Percentiles rank a stretch among this genome's conserved stretches.
Evolutionary conservation across 2,888 invertebrate genomes (phyloP).

Genomic region (Andrena flavipes): DNA sequence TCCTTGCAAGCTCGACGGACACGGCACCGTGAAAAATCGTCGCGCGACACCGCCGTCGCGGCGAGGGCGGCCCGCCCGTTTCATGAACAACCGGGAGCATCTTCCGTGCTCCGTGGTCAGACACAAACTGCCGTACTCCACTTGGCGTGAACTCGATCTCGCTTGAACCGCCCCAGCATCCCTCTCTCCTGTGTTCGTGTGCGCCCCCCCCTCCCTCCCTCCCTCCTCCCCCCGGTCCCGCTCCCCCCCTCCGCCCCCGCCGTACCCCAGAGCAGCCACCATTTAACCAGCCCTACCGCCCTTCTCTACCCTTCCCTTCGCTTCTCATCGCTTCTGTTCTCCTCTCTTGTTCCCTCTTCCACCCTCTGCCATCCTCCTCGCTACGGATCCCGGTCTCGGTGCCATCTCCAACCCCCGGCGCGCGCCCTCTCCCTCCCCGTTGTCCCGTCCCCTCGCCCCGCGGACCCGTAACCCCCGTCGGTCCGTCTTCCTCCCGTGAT

Average conservation of each 20-base stretch:
- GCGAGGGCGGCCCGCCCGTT: slow-evolving; percentile 75
- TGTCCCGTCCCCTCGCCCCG: slow-evolving; percentile 33
- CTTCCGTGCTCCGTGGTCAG: slow-evolving; percentile 83
- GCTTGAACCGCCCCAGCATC: slow-evolving; percentile 79
- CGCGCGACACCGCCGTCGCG: slow-evolving; percentile 68
- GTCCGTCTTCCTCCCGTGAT: slow-evolving; percentile 16
- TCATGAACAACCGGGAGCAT: slow-evolving; percentile 81
- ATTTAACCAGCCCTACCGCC: slow-evolving; percentile 50
- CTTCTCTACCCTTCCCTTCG: slow-evolving; percentile 30
- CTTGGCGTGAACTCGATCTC: slow-evolving; percentile 79
- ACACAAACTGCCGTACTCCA: slow-evolving; percentile 82
- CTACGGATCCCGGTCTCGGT: slow-evolving; percentile 57
- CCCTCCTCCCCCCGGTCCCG: too few relatives aligned
- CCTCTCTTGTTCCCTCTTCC: slow-evolving; percentile 33
- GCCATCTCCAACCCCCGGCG: slow-evolving; percentile 62
- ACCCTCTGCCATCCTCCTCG: slow-evolving; percentile 39
- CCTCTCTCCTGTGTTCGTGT: slow-evolving; percentile 63
- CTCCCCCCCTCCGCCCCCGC: neutral
- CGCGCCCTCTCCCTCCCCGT: slow-evolving; percentile 33
- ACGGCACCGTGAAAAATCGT: slow-evolving; percentile 62
- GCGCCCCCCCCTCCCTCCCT: neutral
- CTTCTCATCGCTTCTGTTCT: slow-evolving; percentile 19
- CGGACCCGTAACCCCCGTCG: neutral
- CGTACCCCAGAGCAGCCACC: slow-evolving; percentile 37
- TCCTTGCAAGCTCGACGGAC: slow-evolving; percentile 41